Base-by-base conservation (phyloP, 2,113 vertebrate genomes). In the Orycteropus afer region DNA sequence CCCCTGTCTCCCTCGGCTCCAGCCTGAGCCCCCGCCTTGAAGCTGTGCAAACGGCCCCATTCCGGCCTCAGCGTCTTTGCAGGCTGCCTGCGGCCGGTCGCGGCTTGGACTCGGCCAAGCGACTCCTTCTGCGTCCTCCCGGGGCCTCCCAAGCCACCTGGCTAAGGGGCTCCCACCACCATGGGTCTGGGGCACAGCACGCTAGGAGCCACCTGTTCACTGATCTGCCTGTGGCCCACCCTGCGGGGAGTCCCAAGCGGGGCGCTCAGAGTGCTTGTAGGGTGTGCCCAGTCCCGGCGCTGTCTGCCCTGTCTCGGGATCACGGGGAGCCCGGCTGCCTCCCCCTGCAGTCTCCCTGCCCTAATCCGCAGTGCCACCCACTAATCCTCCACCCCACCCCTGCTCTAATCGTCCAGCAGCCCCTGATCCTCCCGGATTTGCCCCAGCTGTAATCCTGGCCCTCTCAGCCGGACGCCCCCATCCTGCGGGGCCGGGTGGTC, bases 71-170 rank as follows among this genome's bases (percentile, higher is more conserved):
- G 78, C 17, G 23, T 69, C 22, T 65, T 18, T 18, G 86, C 17
- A 25, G 53, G 55, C 55, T 22, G 55, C 37, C 17, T 45, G n/a
- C 37, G 37, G 74, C 32, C 7, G 18, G 23, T n/a, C 55, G 34
- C n/a, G 22, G n/a, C 34, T 34, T 12, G 3, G 8, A 7, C 11
- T 3, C 14, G 0, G 7, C 40, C 53, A 27, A 2, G 27, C 7
- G 2, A 55, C n/a, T 42, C 7, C 61, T 76, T 55, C 67, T 74
- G 25, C 55, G 5, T 37, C 5, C 13, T 65, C 63, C 32, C n/a
- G n/a, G 20, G 76, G 65, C 37, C 47, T 42, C 89, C 45, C 29
- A 15, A 13, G 37, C 76, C 55, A 53, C 74, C 73, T 67, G 25
- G 69, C 57, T 74, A 22, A 42, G 45, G 55, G 9, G 37, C 55